Conservation (phyloP, 2,797 vertebrate genomes). For the Sebastes vulpes region DNA sequence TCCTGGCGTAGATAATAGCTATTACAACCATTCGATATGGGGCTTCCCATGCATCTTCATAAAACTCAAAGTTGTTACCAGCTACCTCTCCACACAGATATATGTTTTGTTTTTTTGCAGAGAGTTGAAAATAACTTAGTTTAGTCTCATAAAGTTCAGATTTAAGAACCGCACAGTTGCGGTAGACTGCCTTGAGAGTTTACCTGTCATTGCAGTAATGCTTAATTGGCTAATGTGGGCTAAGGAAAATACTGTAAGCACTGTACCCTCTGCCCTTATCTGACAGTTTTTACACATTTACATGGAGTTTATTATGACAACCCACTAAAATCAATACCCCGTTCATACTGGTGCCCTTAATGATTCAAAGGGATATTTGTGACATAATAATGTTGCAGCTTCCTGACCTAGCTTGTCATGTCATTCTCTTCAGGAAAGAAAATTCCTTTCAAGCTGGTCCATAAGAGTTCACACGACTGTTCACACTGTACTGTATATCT, state of each 20-base stretch:
- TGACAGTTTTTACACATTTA: background rate
- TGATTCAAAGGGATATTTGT: background rate
- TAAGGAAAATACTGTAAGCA: background rate
- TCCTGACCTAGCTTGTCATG: background rate
- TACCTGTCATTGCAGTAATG: constrained; percentile 7
- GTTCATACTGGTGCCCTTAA: background rate
- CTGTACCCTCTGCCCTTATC: background rate
- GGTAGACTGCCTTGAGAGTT: constrained; percentile 18
- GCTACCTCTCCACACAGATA: background rate
- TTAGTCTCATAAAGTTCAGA: background rate
- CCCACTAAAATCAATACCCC: background rate
- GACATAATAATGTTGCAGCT: background rate
- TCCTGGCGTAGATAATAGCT: background rate
- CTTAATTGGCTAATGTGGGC: constrained; percentile 37
- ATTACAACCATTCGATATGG: background rate
- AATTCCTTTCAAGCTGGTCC: background rate
- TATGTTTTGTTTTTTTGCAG: background rate
- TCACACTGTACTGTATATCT: background rate
- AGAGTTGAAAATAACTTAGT: background rate
- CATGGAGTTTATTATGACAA: background rate
- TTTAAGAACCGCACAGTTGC: background rate
- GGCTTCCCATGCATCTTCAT: background rate
- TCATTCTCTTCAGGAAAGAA: background rate
- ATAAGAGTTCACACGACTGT: background rate
- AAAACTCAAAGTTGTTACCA: background rate